phyloP scores from a whole-genome alignment of 2,888 invertebrate genomes.

The Drosophila suboccidentalis region DNA sequence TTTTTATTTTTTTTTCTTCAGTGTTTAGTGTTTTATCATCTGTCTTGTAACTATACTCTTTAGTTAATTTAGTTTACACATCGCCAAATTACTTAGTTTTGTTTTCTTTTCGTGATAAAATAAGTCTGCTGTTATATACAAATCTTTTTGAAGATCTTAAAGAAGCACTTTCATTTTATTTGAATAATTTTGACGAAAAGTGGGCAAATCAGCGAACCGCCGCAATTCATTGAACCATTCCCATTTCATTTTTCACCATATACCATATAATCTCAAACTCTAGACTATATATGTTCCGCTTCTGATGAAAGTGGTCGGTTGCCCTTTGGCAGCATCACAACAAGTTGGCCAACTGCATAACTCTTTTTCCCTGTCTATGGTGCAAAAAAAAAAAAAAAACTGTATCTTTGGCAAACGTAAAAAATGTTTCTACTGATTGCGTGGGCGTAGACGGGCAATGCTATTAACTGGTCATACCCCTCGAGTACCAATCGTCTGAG shows the following conservation, averaged over 20 bases:
- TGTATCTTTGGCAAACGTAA: conserved; percentile 45
- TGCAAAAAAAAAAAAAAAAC: conserved; percentile 10
- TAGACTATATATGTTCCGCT: neutral
- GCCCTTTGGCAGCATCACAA: conserved; percentile 47
- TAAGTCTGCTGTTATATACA: neutral
- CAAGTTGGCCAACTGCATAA: conserved; percentile 55
- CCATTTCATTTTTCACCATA: neutral
- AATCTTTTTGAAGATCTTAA: conserved; percentile 18
- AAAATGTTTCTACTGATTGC: conserved; percentile 63
- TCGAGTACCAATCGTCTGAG: conserved; percentile 43
- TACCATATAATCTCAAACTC: neutral
- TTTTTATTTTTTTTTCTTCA: too few relatives aligned
- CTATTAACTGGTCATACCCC: conserved; percentile 73
- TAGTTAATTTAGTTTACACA: neutral
- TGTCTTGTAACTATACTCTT: neutral
- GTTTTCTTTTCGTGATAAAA: neutral
- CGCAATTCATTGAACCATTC: conserved; percentile 33
- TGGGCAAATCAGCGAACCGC: conserved; percentile 31
- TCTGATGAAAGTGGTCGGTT: conserved; percentile 13
- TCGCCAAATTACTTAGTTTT: neutral
- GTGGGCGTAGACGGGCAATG: conserved; percentile 70
- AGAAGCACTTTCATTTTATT: conserved; percentile 49
- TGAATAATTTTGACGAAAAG: conserved; percentile 35
- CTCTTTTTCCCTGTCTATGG: conserved; percentile 37
- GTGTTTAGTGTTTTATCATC: too few relatives aligned